Evolutionary conservation across 2,888 invertebrate species (phyloP).

Genomic region (Caenorhabditis sp.): DNA sequence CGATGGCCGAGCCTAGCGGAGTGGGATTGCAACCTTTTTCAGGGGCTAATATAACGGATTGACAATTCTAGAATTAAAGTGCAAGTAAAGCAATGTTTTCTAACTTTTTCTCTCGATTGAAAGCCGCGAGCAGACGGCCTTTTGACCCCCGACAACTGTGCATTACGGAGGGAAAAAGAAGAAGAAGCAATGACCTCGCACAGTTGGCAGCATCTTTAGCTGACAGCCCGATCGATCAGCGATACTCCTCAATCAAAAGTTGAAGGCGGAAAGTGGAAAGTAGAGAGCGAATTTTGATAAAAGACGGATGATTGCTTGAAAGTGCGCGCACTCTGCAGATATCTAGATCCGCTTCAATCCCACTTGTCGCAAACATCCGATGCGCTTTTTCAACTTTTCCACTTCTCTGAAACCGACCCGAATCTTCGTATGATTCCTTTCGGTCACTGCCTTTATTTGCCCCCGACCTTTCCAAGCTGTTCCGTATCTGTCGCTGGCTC

Average conservation of each 20-base stretch:
- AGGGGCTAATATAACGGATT: no score
- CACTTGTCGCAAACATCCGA: not conserved
- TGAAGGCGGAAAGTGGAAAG: conserved; percentile 4
- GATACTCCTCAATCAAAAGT: conserved; percentile 44
- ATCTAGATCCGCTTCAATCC: not conserved
- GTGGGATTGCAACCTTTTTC: no score
- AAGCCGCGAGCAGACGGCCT: not conserved
- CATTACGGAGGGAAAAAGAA: conserved; percentile 15
- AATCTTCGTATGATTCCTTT: no score
- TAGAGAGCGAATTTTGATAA: conserved; percentile 36
- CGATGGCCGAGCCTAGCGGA: no score
- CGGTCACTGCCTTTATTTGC: not conserved
- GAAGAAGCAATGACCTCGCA: conserved; percentile 46
- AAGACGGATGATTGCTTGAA: conserved; percentile 41
- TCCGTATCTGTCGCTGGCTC: not conserved
- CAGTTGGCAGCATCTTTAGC: conserved; percentile 40
- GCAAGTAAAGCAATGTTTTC: not conserved
- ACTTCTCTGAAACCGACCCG: not conserved
- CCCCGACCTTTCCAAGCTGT: conserved; percentile 14
- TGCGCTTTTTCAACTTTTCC: not conserved
- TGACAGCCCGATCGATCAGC: conserved; percentile 50
- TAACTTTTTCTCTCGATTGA: not conserved
- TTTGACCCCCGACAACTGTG: conserved; percentile 38
- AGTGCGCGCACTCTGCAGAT: conserved; percentile 24
- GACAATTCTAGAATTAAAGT: not conserved